Conservation (phyloP, 2,888 invertebrate species). For the Anaspis maculata region DNA sequence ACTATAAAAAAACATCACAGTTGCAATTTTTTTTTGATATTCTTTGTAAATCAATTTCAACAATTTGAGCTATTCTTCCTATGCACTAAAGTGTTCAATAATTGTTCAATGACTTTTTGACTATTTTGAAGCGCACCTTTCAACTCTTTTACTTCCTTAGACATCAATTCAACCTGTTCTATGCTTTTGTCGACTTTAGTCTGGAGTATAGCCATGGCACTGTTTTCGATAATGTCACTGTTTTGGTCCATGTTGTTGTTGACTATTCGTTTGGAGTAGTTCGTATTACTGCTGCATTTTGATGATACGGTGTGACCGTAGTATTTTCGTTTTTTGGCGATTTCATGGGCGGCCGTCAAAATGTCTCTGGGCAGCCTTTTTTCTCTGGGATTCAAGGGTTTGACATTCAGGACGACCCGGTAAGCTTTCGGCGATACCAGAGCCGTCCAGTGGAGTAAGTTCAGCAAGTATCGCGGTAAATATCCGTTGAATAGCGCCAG, state of each 20-base stretch:
- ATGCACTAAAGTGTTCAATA: constrained; percentile 29
- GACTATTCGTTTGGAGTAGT: constrained; percentile 51
- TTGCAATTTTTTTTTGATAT: background rate
- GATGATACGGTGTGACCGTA: constrained; percentile 61
- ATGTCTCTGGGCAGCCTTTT: constrained; percentile 72
- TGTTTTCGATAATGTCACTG: constrained; percentile 37
- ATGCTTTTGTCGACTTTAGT: constrained; percentile 59
- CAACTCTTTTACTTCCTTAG: constrained; percentile 61
- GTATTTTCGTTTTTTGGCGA: constrained; percentile 67
- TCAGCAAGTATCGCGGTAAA: constrained; percentile 64
- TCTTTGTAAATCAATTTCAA: constrained; percentile 1
- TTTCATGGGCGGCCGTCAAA: constrained; percentile 71
- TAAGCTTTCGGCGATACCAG: constrained; percentile 75
- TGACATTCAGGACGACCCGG: constrained; percentile 72
- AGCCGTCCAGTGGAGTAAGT: constrained; percentile 68
- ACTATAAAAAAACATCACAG: background rate
- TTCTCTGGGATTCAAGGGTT: constrained; percentile 75
- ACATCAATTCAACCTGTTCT: constrained; percentile 57
- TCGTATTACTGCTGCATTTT: constrained; percentile 45
- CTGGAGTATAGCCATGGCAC: constrained; percentile 51
- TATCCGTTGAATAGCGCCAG: constrained; percentile 72
- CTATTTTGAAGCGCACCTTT: constrained; percentile 45
- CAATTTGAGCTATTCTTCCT: constrained; percentile 12
- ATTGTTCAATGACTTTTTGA: constrained; percentile 34
- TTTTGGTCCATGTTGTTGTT: constrained; percentile 47